Evolutionary conservation across 2,797 vertebrate genomes (phyloP).

Genomic region (Megaceryle alcyon): DNA sequence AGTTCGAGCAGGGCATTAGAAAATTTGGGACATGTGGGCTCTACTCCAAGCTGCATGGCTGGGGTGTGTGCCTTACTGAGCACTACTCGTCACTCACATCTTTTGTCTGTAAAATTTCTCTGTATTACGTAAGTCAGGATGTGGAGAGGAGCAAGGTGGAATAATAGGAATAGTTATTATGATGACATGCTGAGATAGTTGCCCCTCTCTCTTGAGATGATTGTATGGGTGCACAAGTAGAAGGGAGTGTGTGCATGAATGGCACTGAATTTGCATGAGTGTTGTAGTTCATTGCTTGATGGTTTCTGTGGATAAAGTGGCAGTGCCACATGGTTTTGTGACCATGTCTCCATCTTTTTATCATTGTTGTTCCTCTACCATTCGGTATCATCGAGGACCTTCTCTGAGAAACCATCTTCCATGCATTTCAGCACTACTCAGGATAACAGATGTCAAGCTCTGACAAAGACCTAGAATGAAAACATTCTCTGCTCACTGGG

Average conservation of each 20-base stretch:
- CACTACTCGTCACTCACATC: background rate
- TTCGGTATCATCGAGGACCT: background rate
- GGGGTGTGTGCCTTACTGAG: no score
- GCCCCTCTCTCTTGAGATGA: background rate
- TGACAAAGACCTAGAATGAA: background rate
- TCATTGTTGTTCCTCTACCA: background rate
- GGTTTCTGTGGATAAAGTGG: background rate
- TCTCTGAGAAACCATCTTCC: background rate
- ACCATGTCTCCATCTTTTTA: background rate
- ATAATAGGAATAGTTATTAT: background rate
- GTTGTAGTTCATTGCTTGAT: background rate
- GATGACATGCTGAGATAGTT: background rate
- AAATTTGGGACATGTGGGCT: background rate
- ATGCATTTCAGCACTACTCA: background rate
- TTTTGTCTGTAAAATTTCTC: background rate
- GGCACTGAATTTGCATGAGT: background rate
- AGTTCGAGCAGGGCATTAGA: background rate
- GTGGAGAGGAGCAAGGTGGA: background rate
- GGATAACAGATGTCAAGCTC: background rate
- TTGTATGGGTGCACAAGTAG: background rate
- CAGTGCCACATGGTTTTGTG: background rate
- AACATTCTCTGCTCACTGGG: constrained; percentile 1
- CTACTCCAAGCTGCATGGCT: background rate
- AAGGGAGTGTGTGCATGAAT: background rate
- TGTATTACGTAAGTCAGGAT: background rate